These are phyloP conservation scores for Ispidina picta DNA, from an alignment of 2,797 vertebrate genomes.

Conservation along the genomic window DNA sequence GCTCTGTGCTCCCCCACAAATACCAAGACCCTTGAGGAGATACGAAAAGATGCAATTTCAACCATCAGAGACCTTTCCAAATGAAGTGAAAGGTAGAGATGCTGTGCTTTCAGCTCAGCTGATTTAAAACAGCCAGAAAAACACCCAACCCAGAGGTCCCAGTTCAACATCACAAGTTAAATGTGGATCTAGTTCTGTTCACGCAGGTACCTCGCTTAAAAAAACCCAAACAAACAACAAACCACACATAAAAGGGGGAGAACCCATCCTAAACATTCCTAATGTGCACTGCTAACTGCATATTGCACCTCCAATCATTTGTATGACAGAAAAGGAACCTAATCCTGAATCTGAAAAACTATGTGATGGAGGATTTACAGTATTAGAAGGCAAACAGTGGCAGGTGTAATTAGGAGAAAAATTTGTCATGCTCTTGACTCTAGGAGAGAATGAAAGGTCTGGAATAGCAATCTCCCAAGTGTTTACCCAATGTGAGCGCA, in stretches of 20 bases:
- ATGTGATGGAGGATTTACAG: constrained; percentile 88
- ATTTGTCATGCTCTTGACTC: constrained; percentile 92
- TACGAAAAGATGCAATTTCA: fast-evolving
- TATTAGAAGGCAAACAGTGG: constrained; percentile 90
- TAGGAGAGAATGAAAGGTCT: constrained; percentile 85
- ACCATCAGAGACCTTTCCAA: not conserved
- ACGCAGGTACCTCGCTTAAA: fast-evolving
- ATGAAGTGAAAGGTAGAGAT: not conserved
- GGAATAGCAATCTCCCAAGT: constrained; percentile 87
- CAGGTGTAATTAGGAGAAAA: constrained; percentile 90
- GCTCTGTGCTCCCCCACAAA: not conserved
- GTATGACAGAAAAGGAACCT: constrained; percentile 80
- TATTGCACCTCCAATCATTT: constrained; percentile 71
- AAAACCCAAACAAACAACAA: not conserved
- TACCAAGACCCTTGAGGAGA: fast-evolving
- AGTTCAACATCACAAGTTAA: not conserved
- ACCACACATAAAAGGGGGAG: not conserved
- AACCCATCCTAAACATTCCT: constrained; percentile 20
- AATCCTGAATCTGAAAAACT: constrained; percentile 86
- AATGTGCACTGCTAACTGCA: constrained; percentile 48
- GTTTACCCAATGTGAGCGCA: constrained; percentile 89
- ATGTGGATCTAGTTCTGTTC: not conserved
- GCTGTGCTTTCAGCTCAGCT: not conserved
- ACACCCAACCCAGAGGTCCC: not conserved
- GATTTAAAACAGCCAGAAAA: not conserved